Percentiles rank a stretch among this genome's conserved stretches.
Conservation (phyloP, 2,797 vertebrate species). For the Pseudochirops corinnae region DNA sequence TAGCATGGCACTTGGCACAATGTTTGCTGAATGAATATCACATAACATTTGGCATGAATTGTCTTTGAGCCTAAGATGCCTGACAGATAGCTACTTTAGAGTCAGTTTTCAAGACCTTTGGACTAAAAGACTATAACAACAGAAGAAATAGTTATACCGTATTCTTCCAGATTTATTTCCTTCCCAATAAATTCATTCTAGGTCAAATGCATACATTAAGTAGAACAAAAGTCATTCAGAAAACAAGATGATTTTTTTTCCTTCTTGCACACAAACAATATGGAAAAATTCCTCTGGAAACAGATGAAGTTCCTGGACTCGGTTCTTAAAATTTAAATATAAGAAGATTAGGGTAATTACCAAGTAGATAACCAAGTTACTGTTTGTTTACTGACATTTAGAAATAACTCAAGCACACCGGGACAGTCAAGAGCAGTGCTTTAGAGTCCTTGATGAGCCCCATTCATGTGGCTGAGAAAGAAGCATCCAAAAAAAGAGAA, state of each 20-base stretch:
- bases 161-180: neutral
- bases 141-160: neutral
- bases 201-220: constrained; percentile 12
- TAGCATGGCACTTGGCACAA: constrained; percentile 10
- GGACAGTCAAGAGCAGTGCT: constrained; percentile 34
- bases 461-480: neutral
- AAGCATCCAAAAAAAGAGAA: neutral
- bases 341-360: constrained; percentile 1
- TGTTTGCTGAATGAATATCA: constrained; percentile 35
- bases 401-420: neutral
- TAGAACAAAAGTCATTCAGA: constrained; percentile 33
- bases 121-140: neutral
- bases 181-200: constrained; percentile 39
- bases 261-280: constrained; percentile 37
- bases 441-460: constrained; percentile 5
- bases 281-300: neutral
- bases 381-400: neutral
- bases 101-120: constrained; percentile 24
- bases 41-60: constrained; percentile 37
- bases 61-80: constrained; percentile 25
- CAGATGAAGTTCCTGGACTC: constrained; percentile 26
- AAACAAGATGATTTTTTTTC: constrained; percentile 10
- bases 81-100: neutral
- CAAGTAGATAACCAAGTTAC: constrained; percentile 11
- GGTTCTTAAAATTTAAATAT: constrained; percentile 28